Base-by-base conservation (phyloP, 2,888 invertebrate species). In the Tanytarsus gracilentus region DNA sequence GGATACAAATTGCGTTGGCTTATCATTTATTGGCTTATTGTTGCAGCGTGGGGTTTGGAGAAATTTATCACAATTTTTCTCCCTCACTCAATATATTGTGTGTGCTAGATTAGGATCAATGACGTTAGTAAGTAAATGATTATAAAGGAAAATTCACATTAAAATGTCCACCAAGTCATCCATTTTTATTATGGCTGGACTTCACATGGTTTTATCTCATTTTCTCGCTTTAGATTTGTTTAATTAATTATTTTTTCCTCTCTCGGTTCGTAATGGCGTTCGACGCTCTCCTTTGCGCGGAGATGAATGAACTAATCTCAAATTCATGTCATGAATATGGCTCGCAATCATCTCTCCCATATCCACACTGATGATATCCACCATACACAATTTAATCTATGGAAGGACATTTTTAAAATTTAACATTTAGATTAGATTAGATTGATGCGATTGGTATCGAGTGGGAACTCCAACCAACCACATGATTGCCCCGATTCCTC, bases 1-100 rank as follows among this genome's bases (percentile, higher is more conserved):
- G 23, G 44, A 44, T 44, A 44, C 44, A 44, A 44, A 44, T 44
- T n/a, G n/a, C n/a, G n/a, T n/a, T 44, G 44, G 44, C 44, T 44
- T 44, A 44, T 44, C 44, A 44, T 44, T 44, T 44, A 44, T 44
- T 44, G 44, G 23, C 18, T 23, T 5, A n/a, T 11, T 21, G 23
- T 44, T 44, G 21, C 44, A 21, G 21, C 23, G 44, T 9, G 44
- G 44, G 44, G 23, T 18, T 23, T 23, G 44, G 36, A 16, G 16
- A 36, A 36, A 36, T 36, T 36, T 36, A 36, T 36, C 36, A n/a
- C 36, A 36, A 36, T 36, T 14, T 30, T 11, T 36, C n/a, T 36
- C 36, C 36, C n/a, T 36, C 16, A 14, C 16, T n/a, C n/a, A n/a
- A n/a, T n/a, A n/a, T n/a, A n/a, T n/a, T n/a, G n/a, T n/a, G n/a